Evolutionary conservation across 1,140 invertebrate species (phyloP).

Genomic region (Whitmania pigra): DNA sequence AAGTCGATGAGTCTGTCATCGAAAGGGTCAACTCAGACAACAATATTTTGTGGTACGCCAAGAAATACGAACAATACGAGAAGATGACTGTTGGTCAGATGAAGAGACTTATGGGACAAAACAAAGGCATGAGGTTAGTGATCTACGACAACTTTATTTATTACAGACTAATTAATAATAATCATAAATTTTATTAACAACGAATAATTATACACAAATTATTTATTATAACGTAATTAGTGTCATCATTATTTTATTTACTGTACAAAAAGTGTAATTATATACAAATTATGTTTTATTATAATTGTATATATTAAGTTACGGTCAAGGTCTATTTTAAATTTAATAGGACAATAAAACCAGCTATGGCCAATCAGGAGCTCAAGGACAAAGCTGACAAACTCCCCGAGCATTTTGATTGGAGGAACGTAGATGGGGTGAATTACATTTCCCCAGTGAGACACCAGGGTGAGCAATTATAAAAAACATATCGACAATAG

Average conservation of each 20-base stretch:
- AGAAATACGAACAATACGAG: slow-evolving; percentile 39
- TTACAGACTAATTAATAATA: too few relatives aligned
- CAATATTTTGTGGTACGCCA: slow-evolving; percentile 44
- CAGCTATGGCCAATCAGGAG: slow-evolving; percentile 18
- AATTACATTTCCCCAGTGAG: slow-evolving; percentile 48
- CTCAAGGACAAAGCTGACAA: slow-evolving; percentile 18
- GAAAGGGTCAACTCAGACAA: slow-evolving; percentile 38
- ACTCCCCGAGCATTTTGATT: slow-evolving; percentile 46
- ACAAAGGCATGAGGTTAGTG: too few relatives aligned
- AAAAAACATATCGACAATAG: too few relatives aligned
- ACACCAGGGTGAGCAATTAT: slow-evolving; percentile 41
- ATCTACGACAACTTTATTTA: too few relatives aligned
- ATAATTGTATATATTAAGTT: background rate
- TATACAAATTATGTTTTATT: too few relatives aligned
- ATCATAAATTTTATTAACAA: too few relatives aligned
- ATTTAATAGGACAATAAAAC: slow-evolving; percentile 3
- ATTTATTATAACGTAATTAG: too few relatives aligned
- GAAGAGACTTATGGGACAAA: slow-evolving; percentile 36
- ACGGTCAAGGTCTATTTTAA: background rate
- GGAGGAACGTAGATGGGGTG: slow-evolving; percentile 45
- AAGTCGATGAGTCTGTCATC: slow-evolving; percentile 33
- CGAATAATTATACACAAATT: too few relatives aligned
- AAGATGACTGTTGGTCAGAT: slow-evolving; percentile 37
- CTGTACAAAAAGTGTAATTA: too few relatives aligned
- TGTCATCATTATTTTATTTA: too few relatives aligned